Base-by-base conservation (phyloP, 2,888 invertebrate species). In the Cyrtodaria siliqua region DNA sequence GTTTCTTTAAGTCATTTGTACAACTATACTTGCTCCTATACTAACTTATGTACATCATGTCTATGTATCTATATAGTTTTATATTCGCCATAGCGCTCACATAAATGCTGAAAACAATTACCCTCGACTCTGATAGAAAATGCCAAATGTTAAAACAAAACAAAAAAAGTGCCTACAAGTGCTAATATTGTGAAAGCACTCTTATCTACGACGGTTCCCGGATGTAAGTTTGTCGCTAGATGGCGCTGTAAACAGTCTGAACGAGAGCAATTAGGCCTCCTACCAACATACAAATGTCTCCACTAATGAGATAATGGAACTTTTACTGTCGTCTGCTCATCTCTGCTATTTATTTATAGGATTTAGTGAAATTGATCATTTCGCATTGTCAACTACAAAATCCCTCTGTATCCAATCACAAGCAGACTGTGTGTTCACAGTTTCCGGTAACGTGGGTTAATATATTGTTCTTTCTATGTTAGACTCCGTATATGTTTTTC, bases 351-450 rank as follows among this genome's bases (percentile, higher is more conserved):
- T 75, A 75, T 75, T 75, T 75, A 75, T 60, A 69, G 75, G 69
- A 64, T 75, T 69, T 60, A 59, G 63, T 50, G 69, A 75, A 75
- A 75, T 75, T 75, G 75, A 75, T 75, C 75, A 75, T 75, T 75
- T 75, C 60, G 75, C 69, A 69, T 69, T 75, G 75, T 75, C 75
- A 75, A 75, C 75, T 62, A 69, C 69, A 64, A 69, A 69, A 57
- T 68, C 63, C 42, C 64, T 60, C 40, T 47, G 29, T 40, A 55
- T 69, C 75, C 75, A 64, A 75, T 75, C 69, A 68, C 49, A 40
- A 56, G 57, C 47, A 47, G 38, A 64, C 27, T 56, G 60, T 44
- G 49, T 59, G 69, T 47, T 55, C 61, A 56, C 52, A 38, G 53
- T 60, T 64, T 75, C 75, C 75, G 75, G 75, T 63, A 53, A 53